Evolutionary conservation across 2,888 invertebrate species (phyloP).

Genomic region (Phania funesta): DNA sequence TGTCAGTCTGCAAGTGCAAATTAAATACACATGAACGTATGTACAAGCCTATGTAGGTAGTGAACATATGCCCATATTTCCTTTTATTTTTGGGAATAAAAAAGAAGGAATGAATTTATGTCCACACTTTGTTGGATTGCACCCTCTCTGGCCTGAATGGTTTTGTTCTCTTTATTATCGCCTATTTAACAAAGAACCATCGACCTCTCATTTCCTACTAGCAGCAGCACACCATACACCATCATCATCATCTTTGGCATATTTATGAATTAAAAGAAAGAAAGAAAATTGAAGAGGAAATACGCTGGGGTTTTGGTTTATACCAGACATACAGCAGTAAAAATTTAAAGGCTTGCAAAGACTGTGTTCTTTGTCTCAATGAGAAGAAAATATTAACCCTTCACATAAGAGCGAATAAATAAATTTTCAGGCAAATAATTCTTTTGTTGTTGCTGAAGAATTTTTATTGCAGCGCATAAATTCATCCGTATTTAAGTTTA

Average conservation of each 20-base stretch:
- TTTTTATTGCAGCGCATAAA: too few relatives aligned
- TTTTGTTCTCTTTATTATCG: constrained; percentile 23
- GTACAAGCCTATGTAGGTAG: constrained; percentile 14
- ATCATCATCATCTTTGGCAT: constrained; percentile 49
- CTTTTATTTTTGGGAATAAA: constrained; percentile 8
- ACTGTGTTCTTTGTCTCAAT: not conserved
- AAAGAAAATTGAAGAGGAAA: constrained; percentile 44
- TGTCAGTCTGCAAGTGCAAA: constrained; percentile 38
- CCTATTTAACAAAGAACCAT: constrained; percentile 58
- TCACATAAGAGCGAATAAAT: too few relatives aligned
- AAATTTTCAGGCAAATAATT: too few relatives aligned
- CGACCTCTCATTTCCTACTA: constrained; percentile 42
- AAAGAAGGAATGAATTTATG: constrained; percentile 22
- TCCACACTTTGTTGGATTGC: constrained; percentile 33
- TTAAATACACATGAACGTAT: not conserved
- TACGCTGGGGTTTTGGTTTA: constrained; percentile 46
- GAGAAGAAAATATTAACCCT: too few relatives aligned
- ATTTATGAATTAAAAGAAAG: constrained; percentile 14
- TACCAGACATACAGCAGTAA: constrained; percentile 24
- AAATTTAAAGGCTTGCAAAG: not conserved
- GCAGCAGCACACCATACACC: constrained; percentile 16
- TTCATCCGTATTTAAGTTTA: too few relatives aligned
- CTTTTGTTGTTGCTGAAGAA: too few relatives aligned
- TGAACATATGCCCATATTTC: constrained; percentile 42
- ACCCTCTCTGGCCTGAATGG: not conserved